Base-by-base conservation (phyloP, 2,113 vertebrate species). In the Aix galericulata region DNA sequence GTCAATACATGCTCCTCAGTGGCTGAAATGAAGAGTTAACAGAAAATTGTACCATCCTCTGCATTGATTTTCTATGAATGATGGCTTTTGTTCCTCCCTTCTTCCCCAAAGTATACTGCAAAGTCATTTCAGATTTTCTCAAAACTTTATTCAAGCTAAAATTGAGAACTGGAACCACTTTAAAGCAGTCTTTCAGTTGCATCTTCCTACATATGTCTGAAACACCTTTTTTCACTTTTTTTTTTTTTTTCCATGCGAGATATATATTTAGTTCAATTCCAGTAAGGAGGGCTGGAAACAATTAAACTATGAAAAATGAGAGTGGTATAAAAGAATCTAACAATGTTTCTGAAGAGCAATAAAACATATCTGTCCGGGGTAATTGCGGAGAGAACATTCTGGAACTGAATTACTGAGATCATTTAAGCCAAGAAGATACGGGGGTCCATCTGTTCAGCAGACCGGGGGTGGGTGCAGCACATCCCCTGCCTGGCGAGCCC, bases 281-380 rank as follows among this genome's bases (percentile, higher is more conserved):
- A 83, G 13, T 46, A 44, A 95, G 82, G 34, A 93, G 88, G 73
- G 60, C 68, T 95, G 78, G 82, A 93, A 95, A 77, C 42, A 62
- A 79, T 78, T 88, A 74, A 92, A 75, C 64, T 40, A 25, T 31
- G 58, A 90, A 81, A 94, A 93, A 88, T 52, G 42, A 78, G 42
- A 77, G 50, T 55, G 71, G 29, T 78, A 52, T 60, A 56, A 79
- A 94, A 79, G 44, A 74, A 16, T 27, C 59, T 59, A 38, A 31
- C 59, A 6, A 0, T 68, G 46, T 71, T 52, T 48, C 76, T 64
- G 68, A 85, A 34, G 22, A 59, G 50, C 36, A 82, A 4, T 55
- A 77, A 85, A 71, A 23, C 40, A 3, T 58, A 13, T 72, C 71
- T 71, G 56, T 56, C 60, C 60, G 20, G 52, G 17, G 14, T 63